Percentiles rank a stretch among this genome's conserved stretches.
These are phyloP conservation scores for Zoanthus gigantus DNA, from an alignment of 92 coral and sea anemone species.

Conservation along the genomic window DNA sequence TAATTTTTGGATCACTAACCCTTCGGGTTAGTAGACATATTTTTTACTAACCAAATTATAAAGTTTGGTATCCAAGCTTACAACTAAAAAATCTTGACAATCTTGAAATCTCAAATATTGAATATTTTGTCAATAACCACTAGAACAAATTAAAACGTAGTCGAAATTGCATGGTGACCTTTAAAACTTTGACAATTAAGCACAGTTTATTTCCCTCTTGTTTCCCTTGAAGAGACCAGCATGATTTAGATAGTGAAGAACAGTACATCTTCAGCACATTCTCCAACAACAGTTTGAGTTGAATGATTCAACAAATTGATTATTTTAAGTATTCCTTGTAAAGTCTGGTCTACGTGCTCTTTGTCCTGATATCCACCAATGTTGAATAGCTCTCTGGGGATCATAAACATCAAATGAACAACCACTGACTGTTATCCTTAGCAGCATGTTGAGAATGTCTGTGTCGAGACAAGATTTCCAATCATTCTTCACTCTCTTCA, in stretches of 20 bases:
- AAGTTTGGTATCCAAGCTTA: constrained; percentile 45
- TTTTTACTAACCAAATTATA: constrained; percentile 45
- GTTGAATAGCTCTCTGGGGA: constrained; percentile 49
- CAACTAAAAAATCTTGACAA: constrained; percentile 19
- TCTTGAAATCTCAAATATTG: constrained; percentile 17
- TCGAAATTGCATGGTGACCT: constrained; percentile 34
- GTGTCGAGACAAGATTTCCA: constrained; percentile 25
- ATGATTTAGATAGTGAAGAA: constrained; percentile 47
- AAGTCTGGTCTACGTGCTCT: constrained; percentile 48
- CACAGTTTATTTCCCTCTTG: constrained; percentile 45
- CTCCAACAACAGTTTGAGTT: neutral
- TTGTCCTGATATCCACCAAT: constrained; percentile 50
- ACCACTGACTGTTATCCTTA: constrained; percentile 40
- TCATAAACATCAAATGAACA: constrained; percentile 32
- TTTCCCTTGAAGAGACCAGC: constrained; percentile 49
- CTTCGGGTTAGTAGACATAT: constrained; percentile 45
- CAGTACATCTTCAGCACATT: neutral
- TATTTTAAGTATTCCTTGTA: constrained; percentile 10
- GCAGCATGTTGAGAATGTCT: constrained; percentile 42
- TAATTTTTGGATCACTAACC: no score
- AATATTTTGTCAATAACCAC: constrained; percentile 24
- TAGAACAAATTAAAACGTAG: constrained; percentile 28
- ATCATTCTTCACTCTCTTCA: constrained; percentile 45
- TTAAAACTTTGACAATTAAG: constrained; percentile 19
- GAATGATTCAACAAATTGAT: constrained; percentile 16